Base-by-base conservation (phyloP, 2,113 vertebrate species). In the Megaceryle maxima region DNA sequence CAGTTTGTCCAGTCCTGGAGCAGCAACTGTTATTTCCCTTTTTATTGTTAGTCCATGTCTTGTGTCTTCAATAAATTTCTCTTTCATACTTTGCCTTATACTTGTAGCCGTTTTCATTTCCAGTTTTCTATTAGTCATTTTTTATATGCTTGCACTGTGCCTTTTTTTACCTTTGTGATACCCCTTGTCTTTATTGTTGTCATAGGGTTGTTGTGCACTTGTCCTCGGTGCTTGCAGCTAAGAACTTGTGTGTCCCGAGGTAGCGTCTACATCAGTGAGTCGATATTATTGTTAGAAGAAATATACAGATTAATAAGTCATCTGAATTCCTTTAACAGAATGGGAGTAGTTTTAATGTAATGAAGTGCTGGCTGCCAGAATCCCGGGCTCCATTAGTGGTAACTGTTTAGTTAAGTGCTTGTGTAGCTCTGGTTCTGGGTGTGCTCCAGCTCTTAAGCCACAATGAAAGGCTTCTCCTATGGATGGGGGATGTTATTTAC, bases 101-200 rank as follows among this genome's bases (percentile, higher is more conserved):
- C 1, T 41, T 1, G 2, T 3, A 18, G 50, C 3, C 1, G 2
- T 35, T 90, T 37, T 57, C 2, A 2, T 26, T 11, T 1, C 6
- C 1, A 1, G 0, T 9, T 41, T 66, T 51, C n/a, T 4, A 22
- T 51, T 24, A 25, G 50, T 57, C 28, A 1, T 0, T 39, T 4
- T 1, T 28, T 1, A 1, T 7, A 7, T 1, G 0, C 0, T 62
- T n/a, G 28, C 26, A 5, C 1, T 46, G 14, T 25, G 7, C 13
- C 6, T 2, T 21, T 6, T 74, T 57, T 31, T 22, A 2, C 1
- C 1, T 43, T 17, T 63, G 4, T 0, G 18, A 7, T 15, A 37
- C 19, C 3, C 3, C 3, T 35, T 31, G 6, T 1, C 14, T 3
- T 21, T 62, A 6, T 13, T 56, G 4, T 5, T 50, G 6, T 37